These are phyloP conservation scores for Pseudomugil tenellus DNA, from an alignment of 2,797 vertebrate species.

Conservation along the genomic window DNA sequence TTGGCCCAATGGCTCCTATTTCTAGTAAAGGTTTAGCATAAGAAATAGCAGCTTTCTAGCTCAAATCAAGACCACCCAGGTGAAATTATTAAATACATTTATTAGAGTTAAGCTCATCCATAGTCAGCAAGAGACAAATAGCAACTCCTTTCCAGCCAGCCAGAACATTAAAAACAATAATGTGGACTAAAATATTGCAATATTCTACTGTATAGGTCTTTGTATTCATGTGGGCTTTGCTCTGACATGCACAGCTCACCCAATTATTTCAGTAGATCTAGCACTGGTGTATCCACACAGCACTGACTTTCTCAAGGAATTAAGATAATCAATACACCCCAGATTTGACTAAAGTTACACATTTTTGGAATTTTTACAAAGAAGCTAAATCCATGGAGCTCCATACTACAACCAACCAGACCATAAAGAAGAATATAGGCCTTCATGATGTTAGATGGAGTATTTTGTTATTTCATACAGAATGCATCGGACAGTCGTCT, in stretches of 20 bases:
- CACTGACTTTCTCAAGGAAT: background rate
- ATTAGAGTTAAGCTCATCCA: background rate
- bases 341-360: background rate
- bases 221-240: background rate
- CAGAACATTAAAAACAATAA: background rate
- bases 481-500: background rate
- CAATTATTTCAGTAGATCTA: background rate
- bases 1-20: conserved; percentile 2
- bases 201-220: background rate
- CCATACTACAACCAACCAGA: background rate
- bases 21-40: conserved; percentile 5
- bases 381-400: background rate
- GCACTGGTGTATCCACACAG: background rate
- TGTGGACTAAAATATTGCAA: too few relatives aligned
- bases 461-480: background rate
- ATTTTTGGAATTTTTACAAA: background rate
- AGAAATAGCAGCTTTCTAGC: background rate
- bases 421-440: background rate
- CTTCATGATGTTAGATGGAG: background rate
- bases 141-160: background rate
- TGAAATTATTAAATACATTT: conserved; percentile 1
- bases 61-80: conserved; percentile 6
- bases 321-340: background rate
- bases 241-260: background rate
- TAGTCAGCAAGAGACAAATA: background rate